Evolutionary conservation across 1,140 invertebrate genomes (phyloP).

Genomic region (Drosophila bipectinata): DNA sequence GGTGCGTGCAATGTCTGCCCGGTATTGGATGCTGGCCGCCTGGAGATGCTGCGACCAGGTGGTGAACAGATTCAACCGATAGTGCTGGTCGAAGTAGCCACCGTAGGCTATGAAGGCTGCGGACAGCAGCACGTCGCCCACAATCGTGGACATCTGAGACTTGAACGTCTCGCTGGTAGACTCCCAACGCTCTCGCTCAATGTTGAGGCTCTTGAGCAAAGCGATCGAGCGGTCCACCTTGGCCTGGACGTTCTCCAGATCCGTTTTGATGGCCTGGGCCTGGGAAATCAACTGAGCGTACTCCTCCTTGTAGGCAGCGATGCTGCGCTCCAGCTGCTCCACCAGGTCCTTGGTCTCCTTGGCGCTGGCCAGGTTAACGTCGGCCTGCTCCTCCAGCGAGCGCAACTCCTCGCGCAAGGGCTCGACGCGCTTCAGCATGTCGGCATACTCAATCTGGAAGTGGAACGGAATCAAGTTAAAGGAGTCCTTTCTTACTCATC

Average conservation of each 20-base stretch:
- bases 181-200: slow-evolving; percentile 98
- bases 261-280: slow-evolving; percentile 99
- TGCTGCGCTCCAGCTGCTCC: slow-evolving; percentile 95
- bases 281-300: slow-evolving; percentile 99
- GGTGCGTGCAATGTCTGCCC: slow-evolving; percentile 96
- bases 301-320: slow-evolving; percentile 99
- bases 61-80: slow-evolving; percentile 96
- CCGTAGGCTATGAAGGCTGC: slow-evolving; percentile 98
- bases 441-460: slow-evolving; percentile 96
- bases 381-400: slow-evolving; percentile 95
- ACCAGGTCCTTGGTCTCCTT: slow-evolving; percentile 97
- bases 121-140: slow-evolving; percentile 97
- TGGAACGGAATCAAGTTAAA: background rate
- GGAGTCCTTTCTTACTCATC: background rate
- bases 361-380: slow-evolving; percentile 95
- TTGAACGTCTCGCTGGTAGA: slow-evolving; percentile 98
- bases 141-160: slow-evolving; percentile 99
- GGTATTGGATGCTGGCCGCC: slow-evolving; percentile 94
- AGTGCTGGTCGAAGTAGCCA: slow-evolving; percentile 99
- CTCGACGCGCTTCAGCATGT: slow-evolving; percentile 99
- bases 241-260: slow-evolving; percentile 98
- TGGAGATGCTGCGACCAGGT: slow-evolving; percentile 97
- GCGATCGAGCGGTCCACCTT: slow-evolving; percentile 99
- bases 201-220: slow-evolving; percentile 95
- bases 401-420: slow-evolving; percentile 97